phyloP scores from a whole-genome alignment of 1,140 invertebrate genomes.

The Ditylenchus dipsaci region DNA sequence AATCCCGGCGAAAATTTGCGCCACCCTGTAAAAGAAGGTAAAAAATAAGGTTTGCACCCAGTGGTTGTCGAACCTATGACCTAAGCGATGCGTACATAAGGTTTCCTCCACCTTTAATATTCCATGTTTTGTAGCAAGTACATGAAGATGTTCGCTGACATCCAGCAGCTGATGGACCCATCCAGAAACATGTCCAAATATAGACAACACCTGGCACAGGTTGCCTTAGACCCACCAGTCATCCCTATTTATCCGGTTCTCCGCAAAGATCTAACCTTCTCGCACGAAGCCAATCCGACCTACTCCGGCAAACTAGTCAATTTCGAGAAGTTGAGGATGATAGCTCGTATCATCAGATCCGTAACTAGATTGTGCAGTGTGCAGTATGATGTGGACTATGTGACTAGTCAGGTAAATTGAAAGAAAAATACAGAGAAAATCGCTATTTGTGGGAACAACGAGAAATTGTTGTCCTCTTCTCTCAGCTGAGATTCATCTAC shows the following conservation, averaged over 20 bases:
- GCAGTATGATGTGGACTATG: constrained; percentile 59
- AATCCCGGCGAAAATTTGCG: no score
- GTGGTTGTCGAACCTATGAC: no score
- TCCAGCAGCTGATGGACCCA: constrained; percentile 68
- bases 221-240: constrained; percentile 54
- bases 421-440: no score
- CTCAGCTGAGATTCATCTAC: no score
- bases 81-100: no score
- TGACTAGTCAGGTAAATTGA: constrained; percentile 26
- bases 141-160: constrained; percentile 75
- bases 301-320: constrained; percentile 86
- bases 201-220: constrained; percentile 78
- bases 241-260: constrained; percentile 62
- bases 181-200: constrained; percentile 98
- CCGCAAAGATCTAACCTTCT: constrained; percentile 91
- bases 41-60: no score
- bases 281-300: constrained; percentile 92
- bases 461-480: no score
- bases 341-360: constrained; percentile 89
- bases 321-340: constrained; percentile 97
- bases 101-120: no score
- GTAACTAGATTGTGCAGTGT: constrained; percentile 65
- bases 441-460: no score
- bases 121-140: constrained; percentile 69
- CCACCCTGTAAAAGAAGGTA: no score